Conservation (phyloP, 2,113 vertebrate species). For the Microtus pennsylvanicus region DNA sequence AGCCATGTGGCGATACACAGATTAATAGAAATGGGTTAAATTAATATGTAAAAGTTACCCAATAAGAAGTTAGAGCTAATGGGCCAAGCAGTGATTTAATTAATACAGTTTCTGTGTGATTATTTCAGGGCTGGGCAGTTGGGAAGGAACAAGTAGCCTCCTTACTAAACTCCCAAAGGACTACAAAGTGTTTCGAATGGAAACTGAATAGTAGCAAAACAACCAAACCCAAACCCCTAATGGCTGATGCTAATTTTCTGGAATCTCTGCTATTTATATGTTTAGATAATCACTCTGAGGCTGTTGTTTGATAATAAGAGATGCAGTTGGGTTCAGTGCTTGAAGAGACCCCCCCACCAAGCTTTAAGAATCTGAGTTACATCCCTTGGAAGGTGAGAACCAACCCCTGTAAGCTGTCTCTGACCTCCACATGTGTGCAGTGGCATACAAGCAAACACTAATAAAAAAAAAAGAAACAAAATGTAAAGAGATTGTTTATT, state of each 20-base stretch:
- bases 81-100: too few species aligned
- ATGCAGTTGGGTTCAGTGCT: neutral
- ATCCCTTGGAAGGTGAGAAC: too few species aligned
- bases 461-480: neutral
- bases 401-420: neutral
- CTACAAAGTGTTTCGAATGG: slow-evolving; percentile 8
- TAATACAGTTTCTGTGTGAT: too few species aligned
- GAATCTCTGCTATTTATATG: neutral
- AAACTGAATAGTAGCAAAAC: slow-evolving; percentile 36
- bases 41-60: too few species aligned
- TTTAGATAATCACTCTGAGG: neutral
- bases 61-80: too few species aligned
- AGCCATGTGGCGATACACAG: too few species aligned
- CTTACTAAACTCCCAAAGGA: neutral
- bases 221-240: neutral
- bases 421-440: neutral
- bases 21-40: too few species aligned
- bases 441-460: neutral
- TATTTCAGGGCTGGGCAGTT: too few species aligned
- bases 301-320: slow-evolving; percentile 8
- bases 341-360: neutral
- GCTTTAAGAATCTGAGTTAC: neutral
- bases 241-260: slow-evolving; percentile 25
- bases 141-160: too few species aligned
- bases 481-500: neutral